A percentile compares a stretch with the other conserved stretches of the same genome.
Evolutionary conservation across 2,113 vertebrate genomes (phyloP).

Genomic region (Telmatochromis sp.): DNA sequence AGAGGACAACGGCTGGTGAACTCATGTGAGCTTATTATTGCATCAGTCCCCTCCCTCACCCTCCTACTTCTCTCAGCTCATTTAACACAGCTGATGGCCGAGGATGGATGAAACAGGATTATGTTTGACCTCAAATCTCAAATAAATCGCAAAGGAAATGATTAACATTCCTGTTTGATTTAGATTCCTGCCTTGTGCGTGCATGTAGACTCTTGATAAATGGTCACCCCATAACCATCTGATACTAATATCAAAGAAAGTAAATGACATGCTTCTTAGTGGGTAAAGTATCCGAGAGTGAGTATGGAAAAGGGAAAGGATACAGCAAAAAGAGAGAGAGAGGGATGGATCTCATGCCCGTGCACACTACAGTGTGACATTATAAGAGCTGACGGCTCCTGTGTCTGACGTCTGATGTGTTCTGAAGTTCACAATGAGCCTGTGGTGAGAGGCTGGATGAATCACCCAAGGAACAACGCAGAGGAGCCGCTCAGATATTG

Average conservation of each 20-base stretch:
- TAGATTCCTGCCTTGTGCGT: background rate
- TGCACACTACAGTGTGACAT: slow-evolving; percentile 48
- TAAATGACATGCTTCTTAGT: background rate
- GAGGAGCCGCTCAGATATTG: slow-evolving; percentile 28
- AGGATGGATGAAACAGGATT: slow-evolving; percentile 7
- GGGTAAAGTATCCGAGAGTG: background rate
- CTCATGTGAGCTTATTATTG: background rate
- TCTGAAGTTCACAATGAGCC: slow-evolving; percentile 77
- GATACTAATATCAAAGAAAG: background rate
- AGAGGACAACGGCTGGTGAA: background rate
- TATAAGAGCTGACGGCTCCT: slow-evolving; percentile 68
- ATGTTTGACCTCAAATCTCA: slow-evolving; percentile 11
- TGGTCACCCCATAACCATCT: background rate
- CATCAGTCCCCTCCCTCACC: background rate
- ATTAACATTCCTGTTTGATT: background rate
- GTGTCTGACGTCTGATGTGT: slow-evolving; percentile 72
- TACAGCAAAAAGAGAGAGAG: background rate
- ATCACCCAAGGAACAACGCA: slow-evolving; percentile 46
- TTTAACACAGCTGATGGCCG: slow-evolving; percentile 2
- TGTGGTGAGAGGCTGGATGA: slow-evolving; percentile 66
- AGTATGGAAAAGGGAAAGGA: background rate
- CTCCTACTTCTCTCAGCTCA: background rate
- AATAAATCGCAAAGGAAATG: background rate
- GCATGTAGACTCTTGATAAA: background rate
- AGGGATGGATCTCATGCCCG: slow-evolving; percentile 23